Evolutionary conservation across 64 coral and sea anemone species (phyloP).

Genomic region (Porites lutea): DNA sequence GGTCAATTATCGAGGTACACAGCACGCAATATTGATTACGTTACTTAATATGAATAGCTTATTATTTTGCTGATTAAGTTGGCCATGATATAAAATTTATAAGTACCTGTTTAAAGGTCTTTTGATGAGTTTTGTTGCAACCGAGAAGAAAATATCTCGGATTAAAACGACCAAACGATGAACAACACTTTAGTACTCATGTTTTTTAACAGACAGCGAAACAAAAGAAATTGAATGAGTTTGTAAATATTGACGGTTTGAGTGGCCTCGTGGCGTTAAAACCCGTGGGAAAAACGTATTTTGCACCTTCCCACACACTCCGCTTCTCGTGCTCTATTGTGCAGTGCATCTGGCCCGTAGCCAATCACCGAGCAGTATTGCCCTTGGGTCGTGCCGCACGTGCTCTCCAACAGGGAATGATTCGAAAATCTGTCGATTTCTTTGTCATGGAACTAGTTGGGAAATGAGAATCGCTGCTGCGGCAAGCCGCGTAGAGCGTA

Average conservation of each 20-base stretch:
- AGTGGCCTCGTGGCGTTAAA: conserved; percentile 45
- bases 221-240: conserved; percentile 24
- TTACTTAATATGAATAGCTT: neutral
- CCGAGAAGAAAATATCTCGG: neutral
- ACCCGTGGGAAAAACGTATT: conserved; percentile 54
- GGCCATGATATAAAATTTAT: no score
- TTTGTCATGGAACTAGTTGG: neutral
- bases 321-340: conserved; percentile 50
- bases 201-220: neutral
- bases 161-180: neutral
- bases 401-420: neutral
- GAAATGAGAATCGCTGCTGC: neutral
- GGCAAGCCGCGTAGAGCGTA: neutral
- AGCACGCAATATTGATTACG: neutral
- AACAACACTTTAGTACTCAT: neutral
- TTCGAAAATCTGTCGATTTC: neutral
- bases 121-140: neutral
- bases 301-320: conserved; percentile 53
- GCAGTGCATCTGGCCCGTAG: conserved; percentile 23
- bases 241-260: conserved; percentile 53
- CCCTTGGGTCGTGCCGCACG: neutral
- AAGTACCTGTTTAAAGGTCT: neutral
- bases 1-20: neutral
- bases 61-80: neutral
- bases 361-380: neutral